Evolutionary conservation across 2,888 invertebrate species (phyloP), one percentile per base, ranked within the genome.

Genomic region (Diadromus collaris): DNA sequence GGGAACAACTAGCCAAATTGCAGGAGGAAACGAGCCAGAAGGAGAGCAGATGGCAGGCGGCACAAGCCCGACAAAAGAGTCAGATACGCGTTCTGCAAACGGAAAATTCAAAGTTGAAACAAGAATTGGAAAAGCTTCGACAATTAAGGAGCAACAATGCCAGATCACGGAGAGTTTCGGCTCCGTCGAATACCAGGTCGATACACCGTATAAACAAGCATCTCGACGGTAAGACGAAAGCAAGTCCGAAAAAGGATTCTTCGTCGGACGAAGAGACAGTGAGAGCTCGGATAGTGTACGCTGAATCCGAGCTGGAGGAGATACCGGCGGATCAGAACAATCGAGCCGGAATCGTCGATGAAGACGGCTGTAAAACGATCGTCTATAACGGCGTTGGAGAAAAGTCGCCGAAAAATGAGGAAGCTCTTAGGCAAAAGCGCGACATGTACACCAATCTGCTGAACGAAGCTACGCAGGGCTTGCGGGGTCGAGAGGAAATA

Each of bases 171-270:
- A 93, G 67, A 91, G 93, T 10, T 88, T 92, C 78, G 90, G 58
- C 93, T 76, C 90, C 94, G 54, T 92, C 93, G n/a, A 96, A 95
- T 81, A 93, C 95, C 41, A 95, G 94, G 91, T 94, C 95, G 89
- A 92, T 96, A 79, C 94, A 95, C 85, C 94, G 95, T 90, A 96
- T 96, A 41, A 96, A 95, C 87, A 94, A 94, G 78, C 93, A 93
- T 81, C 89, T 94, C 56, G 91, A 86, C 16, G 75, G 72, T 32
- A 79, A 82, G 13, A 77, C 81, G 46, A 85, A 79, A 44, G 63
- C 72, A 6, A 67, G 44, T 5, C 32, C 78, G 29, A 85, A 83
- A 63, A 83, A 81, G 67, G 78, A 83, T 64, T 81, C 82, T 6
- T 78, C 79, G 0, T 84, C 83, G 16, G 84, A 86, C 44, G 85